Evolutionary conservation across 2,888 invertebrate genomes (phyloP).

Genomic region (Linyphia triangularis): DNA sequence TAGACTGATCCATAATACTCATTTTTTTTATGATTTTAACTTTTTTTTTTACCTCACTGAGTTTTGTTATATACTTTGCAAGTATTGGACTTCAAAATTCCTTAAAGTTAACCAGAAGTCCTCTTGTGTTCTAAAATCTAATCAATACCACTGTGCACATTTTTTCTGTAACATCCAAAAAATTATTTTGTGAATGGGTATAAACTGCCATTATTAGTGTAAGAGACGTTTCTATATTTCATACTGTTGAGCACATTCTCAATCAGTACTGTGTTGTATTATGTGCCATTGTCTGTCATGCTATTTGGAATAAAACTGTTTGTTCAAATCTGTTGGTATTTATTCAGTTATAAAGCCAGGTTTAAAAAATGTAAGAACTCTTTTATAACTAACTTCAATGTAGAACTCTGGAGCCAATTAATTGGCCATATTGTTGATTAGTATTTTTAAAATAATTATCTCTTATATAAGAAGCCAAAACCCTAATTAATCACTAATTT

Average conservation of each 20-base stretch:
- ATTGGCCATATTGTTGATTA: too few relatives aligned
- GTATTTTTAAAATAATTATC: too few relatives aligned
- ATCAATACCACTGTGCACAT: background rate
- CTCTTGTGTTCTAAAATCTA: background rate
- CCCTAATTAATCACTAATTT: too few relatives aligned
- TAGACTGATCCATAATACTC: slow-evolving; percentile 7
- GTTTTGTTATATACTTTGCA: background rate
- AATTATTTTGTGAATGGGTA: background rate
- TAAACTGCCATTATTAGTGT: slow-evolving; percentile 22
- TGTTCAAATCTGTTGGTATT: background rate
- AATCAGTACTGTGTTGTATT: slow-evolving; percentile 23
- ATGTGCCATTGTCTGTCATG: slow-evolving; percentile 30
- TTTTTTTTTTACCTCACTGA: slow-evolving; percentile 14
- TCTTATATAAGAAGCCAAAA: too few relatives aligned
- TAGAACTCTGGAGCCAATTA: too few relatives aligned
- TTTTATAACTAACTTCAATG: too few relatives aligned
- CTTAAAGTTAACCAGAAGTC: background rate
- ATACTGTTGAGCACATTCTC: slow-evolving; percentile 6
- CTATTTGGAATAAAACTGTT: slow-evolving; percentile 39
- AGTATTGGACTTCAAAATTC: background rate
- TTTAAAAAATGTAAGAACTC: too few relatives aligned
- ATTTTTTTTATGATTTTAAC: slow-evolving; percentile 50
- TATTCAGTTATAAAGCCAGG: too few relatives aligned
- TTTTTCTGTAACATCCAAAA: background rate
- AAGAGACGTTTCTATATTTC: slow-evolving; percentile 2